Evolutionary conservation across 2,113 vertebrate species (phyloP).

Genomic region (Pterocles orientalis): DNA sequence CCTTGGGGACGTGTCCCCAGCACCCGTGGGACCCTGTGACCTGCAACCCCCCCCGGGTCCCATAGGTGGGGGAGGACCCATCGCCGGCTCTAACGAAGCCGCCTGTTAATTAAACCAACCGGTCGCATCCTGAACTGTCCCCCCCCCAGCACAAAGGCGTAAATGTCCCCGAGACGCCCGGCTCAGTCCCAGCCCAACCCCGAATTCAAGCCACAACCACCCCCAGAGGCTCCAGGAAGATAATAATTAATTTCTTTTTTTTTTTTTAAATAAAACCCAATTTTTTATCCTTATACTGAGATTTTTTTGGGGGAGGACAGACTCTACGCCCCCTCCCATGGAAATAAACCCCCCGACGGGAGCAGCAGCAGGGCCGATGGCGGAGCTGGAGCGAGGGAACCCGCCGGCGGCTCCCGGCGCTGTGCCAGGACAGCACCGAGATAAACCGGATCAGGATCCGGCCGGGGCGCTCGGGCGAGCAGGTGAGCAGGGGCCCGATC

Average conservation of each 20-base stretch:
- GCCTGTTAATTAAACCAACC: neutral
- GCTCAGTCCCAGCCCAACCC: neutral
- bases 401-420: neutral
- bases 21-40: neutral
- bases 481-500: neutral
- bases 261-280: neutral
- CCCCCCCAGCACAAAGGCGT: neutral
- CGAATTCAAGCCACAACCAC: neutral
- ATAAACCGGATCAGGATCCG: conserved; percentile 6
- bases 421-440: neutral
- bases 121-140: neutral
- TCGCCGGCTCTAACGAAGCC: neutral
- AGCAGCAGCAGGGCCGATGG: neutral
- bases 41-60: accelerated
- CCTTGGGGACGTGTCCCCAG: neutral
- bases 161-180: neutral
- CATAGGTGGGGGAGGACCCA: neutral
- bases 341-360: neutral
- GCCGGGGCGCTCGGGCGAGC: neutral
- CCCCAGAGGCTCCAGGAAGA: neutral
- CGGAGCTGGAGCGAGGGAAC: neutral
- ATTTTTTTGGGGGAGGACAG: too few species aligned
- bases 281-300: too few species aligned
- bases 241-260: neutral
- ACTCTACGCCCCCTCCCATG: neutral